A percentile compares a stretch with the other conserved stretches of the same genome.
phyloP scores from a whole-genome alignment of 2,888 invertebrate species.

The Embidobia sp. region DNA sequence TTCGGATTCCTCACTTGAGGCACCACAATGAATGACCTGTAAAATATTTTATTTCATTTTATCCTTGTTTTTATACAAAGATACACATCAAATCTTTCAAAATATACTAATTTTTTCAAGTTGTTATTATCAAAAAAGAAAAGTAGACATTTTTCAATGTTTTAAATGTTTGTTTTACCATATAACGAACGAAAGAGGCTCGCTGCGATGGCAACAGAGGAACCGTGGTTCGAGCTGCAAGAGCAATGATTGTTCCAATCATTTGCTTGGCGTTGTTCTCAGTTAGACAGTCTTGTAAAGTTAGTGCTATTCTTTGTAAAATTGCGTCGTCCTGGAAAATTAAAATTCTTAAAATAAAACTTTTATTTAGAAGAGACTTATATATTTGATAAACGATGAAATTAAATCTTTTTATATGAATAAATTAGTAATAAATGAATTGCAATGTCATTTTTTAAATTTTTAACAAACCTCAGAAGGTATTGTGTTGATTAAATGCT shows the following conservation, averaged over 20 bases:
- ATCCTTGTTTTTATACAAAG: too few relatives aligned
- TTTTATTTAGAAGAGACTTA: too few relatives aligned
- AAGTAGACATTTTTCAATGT: too few relatives aligned
- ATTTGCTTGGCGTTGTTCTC: constrained; percentile 74
- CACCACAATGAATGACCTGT: constrained; percentile 73
- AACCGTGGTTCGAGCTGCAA: constrained; percentile 75
- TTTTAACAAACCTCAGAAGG: constrained; percentile 71
- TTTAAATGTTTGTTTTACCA: constrained; percentile 72
- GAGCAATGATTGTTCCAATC: constrained; percentile 75
- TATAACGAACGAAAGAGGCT: constrained; percentile 74
- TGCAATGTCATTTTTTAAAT: neutral
- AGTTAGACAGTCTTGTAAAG: constrained; percentile 74
- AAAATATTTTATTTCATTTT: too few relatives aligned
- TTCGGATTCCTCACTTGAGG: constrained; percentile 71
- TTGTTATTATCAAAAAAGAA: too few relatives aligned
- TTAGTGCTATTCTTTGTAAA: constrained; percentile 75
- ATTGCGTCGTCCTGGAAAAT: constrained; percentile 71
- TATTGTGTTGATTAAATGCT: constrained; percentile 76
- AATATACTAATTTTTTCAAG: too few relatives aligned
- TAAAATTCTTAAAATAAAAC: too few relatives aligned
- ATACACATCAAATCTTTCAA: too few relatives aligned
- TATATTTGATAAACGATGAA: too few relatives aligned
- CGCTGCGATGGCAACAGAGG: constrained; percentile 75
- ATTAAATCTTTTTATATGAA: too few relatives aligned
- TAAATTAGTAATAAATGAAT: neutral